Percentiles rank a stretch among this genome's conserved stretches.
These are phyloP conservation scores for Drosophila asahinai DNA, from an alignment of 1,140 invertebrate species.

Conservation along the genomic window DNA sequence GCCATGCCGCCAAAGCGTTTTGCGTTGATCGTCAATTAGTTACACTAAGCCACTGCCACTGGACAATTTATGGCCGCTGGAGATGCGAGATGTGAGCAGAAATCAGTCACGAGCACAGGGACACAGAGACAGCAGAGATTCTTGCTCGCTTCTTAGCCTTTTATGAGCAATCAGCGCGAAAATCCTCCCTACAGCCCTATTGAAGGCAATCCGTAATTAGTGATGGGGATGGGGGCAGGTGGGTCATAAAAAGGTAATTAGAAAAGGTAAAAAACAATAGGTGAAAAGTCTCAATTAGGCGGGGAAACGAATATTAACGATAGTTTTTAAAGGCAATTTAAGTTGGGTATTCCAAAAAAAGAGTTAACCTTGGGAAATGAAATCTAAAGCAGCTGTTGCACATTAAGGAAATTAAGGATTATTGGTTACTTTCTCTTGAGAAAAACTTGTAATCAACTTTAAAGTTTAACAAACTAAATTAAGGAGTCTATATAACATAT, in stretches of 20 bases:
- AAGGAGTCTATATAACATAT: too few species aligned
- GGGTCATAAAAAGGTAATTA: conserved; percentile 9
- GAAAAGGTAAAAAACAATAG: conserved; percentile 2
- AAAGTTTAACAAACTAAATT: too few species aligned
- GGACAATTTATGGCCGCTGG: conserved; percentile 36
- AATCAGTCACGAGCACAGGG: conserved; percentile 6
- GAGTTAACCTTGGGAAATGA: not conserved
- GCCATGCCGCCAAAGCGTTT: conserved; percentile 56
- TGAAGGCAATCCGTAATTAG: conserved; percentile 1
- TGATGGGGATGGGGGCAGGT: not conserved
- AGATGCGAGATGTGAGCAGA: conserved; percentile 16
- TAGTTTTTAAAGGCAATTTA: not conserved
- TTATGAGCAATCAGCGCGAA: conserved; percentile 12
- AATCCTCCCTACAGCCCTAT: not conserved
- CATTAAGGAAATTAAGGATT: too few species aligned
- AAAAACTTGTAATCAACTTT: too few species aligned
- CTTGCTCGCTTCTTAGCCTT: not conserved
- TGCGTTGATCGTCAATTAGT: conserved; percentile 74
- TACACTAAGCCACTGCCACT: conserved; percentile 53
- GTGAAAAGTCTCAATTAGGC: conserved; percentile 7
- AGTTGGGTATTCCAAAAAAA: too few species aligned
- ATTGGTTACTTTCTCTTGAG: too few species aligned
- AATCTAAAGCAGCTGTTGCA: too few species aligned
- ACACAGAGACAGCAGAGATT: too few species aligned
- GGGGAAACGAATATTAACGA: not conserved